Evolutionary conservation across 2,797 vertebrate genomes (phyloP).

Genomic region (Anomalospiza imberbis): DNA sequence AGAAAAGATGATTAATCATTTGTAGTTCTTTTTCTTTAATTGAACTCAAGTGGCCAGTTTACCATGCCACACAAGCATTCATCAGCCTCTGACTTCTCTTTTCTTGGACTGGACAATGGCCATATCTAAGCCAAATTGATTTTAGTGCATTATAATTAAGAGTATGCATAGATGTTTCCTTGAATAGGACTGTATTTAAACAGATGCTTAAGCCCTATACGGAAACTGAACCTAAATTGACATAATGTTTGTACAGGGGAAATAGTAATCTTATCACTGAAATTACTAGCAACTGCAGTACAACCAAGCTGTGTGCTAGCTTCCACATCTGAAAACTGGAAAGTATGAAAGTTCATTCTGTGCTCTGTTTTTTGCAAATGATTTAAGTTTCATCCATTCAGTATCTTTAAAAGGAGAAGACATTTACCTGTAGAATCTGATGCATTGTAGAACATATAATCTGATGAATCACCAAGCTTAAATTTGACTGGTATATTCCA

Average conservation of each 20-base stretch:
- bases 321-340: not conserved
- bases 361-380: not conserved
- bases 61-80: not conserved
- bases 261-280: not conserved
- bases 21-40: not conserved
- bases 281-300: not conserved
- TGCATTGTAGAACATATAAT: slow-evolving; percentile 71
- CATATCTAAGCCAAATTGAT: not conserved
- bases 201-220: not conserved
- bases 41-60: not conserved
- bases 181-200: not conserved
- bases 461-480: slow-evolving; percentile 20
- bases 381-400: not conserved
- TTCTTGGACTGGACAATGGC: not conserved
- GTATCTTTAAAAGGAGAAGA: slow-evolving; percentile 21
- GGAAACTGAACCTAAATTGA: not conserved
- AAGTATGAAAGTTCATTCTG: not conserved
- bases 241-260: not conserved
- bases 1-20: not conserved
- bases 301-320: not conserved
- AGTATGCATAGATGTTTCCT: not conserved
- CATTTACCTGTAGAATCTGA: slow-evolving; percentile 74
- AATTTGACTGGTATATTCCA: slow-evolving; percentile 93
- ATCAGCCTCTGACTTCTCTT: not conserved
- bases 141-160: not conserved